Conservation (phyloP, 2,888 invertebrate species). For the Spilosoma lubricipeda region DNA sequence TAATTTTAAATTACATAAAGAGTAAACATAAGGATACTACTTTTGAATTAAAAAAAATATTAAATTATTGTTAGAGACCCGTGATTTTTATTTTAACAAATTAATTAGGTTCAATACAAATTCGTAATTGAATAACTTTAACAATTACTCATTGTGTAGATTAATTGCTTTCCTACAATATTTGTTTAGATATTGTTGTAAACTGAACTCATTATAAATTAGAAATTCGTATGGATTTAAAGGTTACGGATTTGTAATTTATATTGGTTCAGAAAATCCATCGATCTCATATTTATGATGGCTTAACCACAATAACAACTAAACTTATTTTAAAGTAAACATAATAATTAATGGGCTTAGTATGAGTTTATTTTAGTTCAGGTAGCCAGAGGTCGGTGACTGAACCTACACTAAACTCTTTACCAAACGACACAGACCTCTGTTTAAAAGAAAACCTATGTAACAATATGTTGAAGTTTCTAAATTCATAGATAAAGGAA, state of each 20-base stretch:
- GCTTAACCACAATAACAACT: neutral
- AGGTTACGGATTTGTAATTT: neutral
- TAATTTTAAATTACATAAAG: too few species aligned
- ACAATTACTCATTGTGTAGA: neutral
- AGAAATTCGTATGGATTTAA: neutral
- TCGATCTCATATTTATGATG: neutral
- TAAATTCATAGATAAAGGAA: too few species aligned
- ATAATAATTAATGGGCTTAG: neutral
- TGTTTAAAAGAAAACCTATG: too few species aligned
- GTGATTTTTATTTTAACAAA: neutral
- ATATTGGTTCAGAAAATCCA: neutral
- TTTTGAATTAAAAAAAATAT: too few species aligned
- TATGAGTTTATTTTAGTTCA: neutral
- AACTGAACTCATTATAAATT: neutral
- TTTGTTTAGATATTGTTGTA: neutral
- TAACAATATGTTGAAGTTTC: too few species aligned
- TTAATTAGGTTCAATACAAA: too few species aligned
- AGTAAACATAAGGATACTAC: too few species aligned
- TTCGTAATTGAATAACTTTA: neutral
- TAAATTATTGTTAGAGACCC: too few species aligned
- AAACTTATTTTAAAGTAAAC: neutral
- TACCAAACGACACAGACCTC: too few species aligned
- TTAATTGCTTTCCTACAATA: neutral
- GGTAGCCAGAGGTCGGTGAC: too few species aligned
- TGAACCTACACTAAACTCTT: too few species aligned